Evolutionary conservation across 64 coral and sea anemone species (phyloP).

Genomic region (Stichodactyla helianthus): DNA sequence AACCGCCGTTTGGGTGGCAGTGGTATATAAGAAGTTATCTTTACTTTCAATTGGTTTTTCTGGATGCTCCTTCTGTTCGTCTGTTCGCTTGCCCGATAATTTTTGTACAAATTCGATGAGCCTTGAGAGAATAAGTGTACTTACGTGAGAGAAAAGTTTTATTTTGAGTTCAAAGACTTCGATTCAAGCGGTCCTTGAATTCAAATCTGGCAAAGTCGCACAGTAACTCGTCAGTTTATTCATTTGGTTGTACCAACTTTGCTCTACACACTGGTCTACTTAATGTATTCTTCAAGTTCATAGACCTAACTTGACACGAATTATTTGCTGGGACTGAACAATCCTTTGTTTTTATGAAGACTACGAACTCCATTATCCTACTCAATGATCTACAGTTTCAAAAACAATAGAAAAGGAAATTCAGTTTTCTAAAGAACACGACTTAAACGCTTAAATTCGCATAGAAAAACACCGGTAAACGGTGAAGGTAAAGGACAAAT

Average conservation of each 20-base stretch:
- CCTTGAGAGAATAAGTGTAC: neutral
- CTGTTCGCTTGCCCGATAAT: neutral
- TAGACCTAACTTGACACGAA: neutral
- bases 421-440: neutral
- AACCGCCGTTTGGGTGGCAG: neutral
- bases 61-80: neutral
- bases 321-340: neutral
- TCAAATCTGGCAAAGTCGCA: neutral
- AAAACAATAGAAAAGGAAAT: constrained; percentile 6
- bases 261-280: neutral
- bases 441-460: neutral
- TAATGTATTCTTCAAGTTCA: neutral
- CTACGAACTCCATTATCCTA: neutral
- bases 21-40: too few species aligned
- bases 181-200: constrained; percentile 5
- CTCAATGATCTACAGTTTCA: neutral
- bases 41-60: too few species aligned
- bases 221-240: neutral
- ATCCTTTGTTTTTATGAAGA: neutral
- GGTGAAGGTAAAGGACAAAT: neutral
- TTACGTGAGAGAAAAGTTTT: neutral
- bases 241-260: neutral
- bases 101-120: neutral
- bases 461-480: constrained; percentile 11
- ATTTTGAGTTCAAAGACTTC: neutral